Evolutionary conservation across 2,113 vertebrate species (phyloP).

Genomic region (Oreochromis tanganicae): DNA sequence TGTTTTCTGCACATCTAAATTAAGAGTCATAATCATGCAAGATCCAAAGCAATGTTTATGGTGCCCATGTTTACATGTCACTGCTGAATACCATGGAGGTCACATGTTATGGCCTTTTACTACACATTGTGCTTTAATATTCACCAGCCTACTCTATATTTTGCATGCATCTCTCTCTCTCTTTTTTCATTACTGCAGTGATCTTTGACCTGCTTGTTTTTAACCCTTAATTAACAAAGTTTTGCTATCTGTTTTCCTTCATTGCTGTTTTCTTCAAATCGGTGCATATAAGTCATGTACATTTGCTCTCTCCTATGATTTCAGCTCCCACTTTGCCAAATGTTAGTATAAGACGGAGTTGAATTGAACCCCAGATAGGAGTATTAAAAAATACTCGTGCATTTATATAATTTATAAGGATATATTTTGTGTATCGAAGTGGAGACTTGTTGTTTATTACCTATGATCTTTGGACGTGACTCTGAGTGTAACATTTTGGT

Average conservation of each 20-base stretch:
- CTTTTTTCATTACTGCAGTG: constrained; percentile 27
- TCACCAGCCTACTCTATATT: constrained; percentile 56
- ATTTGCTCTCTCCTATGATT: constrained; percentile 56
- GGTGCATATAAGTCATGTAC: constrained; percentile 51
- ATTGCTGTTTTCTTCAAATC: constrained; percentile 48
- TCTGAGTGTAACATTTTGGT: constrained; percentile 66
- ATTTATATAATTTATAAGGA: constrained; percentile 79
- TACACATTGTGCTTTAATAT: constrained; percentile 63
- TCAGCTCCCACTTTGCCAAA: constrained; percentile 62
- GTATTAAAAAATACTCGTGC: constrained; percentile 56
- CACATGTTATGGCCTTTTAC: constrained; percentile 61
- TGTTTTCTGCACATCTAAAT: neutral
- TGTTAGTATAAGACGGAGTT: constrained; percentile 57
- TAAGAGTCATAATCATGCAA: neutral
- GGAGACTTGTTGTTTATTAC: constrained; percentile 71
- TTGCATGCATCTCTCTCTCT: constrained; percentile 53
- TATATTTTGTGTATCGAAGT: constrained; percentile 80
- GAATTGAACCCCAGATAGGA: constrained; percentile 55
- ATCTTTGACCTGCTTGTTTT: constrained; percentile 49
- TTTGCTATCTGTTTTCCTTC: constrained; percentile 23
- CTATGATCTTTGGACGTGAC: constrained; percentile 61
- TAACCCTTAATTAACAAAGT: constrained; percentile 14
- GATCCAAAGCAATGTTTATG: constrained; percentile 55
- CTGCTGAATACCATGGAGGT: constrained; percentile 70
- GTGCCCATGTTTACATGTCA: constrained; percentile 48